Evolutionary conservation across 2,888 invertebrate genomes (phyloP), one percentile per base, ranked within the genome.

Genomic region (Hylaea fasciaria): DNA sequence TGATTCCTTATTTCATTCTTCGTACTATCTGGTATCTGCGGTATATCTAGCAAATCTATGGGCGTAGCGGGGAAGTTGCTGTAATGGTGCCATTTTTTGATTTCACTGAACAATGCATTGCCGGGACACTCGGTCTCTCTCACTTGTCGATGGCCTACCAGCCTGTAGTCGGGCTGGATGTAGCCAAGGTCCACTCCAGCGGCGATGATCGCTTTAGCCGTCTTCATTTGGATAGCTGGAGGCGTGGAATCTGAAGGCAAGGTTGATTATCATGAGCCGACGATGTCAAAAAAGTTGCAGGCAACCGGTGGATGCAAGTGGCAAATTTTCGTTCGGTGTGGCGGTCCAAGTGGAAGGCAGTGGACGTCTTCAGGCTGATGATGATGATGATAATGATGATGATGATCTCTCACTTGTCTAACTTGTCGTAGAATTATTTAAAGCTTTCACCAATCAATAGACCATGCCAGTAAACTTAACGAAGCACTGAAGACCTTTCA

Each of bases 91-190:
- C 95, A 95, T 0, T 82, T 89, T 52, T 91, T 83, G 29, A 95
- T 94, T 74, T 94, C 94, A 0, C 92, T 73, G 70, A 91, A 95
- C 2, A 95, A 82, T 0, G 91, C 82, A 4, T 93, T 89, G 0
- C 95, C 96, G 0, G 96, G 96, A 70, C 95, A 95, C 58, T 93
- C 94, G 0, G 95, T 95, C 0, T 69, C 69, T 14, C 83, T 70
- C 1, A 87, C 83, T 71, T 89, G 87, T 10, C 83, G 68, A 45
- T 77, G 77, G 0, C 74, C 77, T 0, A 76, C 66, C 1, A 74
- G 57, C 14, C 68, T 70, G 62, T 71, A 72, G 45, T 76, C 85
- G 0, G 88, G 76, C 16, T 86, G 81, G 17, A 96, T 94, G 77
- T 91, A 93, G 0, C 95, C 95, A n/a, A 91, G 82, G 9, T 88